Base-by-base conservation (phyloP, 2,888 invertebrate species). In the Sturmia bella region DNA sequence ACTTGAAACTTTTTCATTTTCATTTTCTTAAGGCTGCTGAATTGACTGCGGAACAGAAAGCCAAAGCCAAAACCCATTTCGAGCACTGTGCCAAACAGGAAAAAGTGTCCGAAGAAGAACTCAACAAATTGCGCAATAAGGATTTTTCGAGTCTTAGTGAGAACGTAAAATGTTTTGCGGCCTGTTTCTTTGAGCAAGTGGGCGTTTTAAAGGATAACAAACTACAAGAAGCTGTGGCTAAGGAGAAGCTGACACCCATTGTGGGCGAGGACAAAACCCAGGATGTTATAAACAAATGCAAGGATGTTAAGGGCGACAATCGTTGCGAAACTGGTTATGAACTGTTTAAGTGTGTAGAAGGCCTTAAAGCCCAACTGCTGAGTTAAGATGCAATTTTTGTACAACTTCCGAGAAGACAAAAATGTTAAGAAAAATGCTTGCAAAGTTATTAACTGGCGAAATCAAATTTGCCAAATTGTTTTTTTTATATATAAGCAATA, bases 171-270 rank as follows among this genome's bases (percentile, higher is more conserved):
- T 90, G 90, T 83, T 89, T 90, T 70, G 82, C 87, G 50, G 87
- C 88, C 59, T 90, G 90, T 61, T 87, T 90, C 85, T 85, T 90
- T 48, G 89, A 90, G 77, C 87, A 88, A 80, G 43, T 82, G 0
- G 89, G 87, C 32, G 83, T 87, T 11, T 21, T 88, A 2, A 87
- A 87, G 81, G 85, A 88, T 45, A 88, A 87, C 2, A 85, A 84
- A 1, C n/a, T 90, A 0, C 87, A 88, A 75, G 85, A 85, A 5
- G 85, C 81, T 2, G 77, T 80, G 3, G 80, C 86, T 4, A 15
- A 86, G 0, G 39, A 77, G 39, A 87, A 87, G 27, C 78, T 89
- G 52, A 80, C 80, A 3, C 11, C 83, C 0, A 32, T 85, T 54
- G 59, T 89, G 19, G 89, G 90, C 17, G 87, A 87, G 70, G 88